phyloP scores from a whole-genome alignment of 2,888 invertebrate species.

The Thyatira batis region DNA sequence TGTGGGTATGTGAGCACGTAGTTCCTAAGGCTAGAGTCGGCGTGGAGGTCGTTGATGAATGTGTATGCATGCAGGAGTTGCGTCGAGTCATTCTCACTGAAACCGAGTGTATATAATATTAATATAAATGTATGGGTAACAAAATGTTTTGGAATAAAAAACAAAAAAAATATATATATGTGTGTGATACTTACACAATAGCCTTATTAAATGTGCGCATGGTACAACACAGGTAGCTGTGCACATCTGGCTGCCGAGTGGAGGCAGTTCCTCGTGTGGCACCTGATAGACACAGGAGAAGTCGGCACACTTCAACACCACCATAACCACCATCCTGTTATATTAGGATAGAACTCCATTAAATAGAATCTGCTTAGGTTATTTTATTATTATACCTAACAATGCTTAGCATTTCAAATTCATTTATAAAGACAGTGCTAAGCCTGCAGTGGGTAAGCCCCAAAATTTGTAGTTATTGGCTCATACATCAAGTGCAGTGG shows the following conservation, averaged over 20 bases:
- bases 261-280: conserved; percentile 61
- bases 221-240: conserved; percentile 71
- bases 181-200: conserved; percentile 46
- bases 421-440: no score
- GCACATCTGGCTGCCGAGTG: conserved; percentile 60
- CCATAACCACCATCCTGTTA: conserved; percentile 69
- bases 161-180: conserved; percentile 1
- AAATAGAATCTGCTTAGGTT: no score
- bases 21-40: conserved; percentile 53
- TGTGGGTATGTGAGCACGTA: conserved; percentile 66
- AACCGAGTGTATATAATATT: conserved; percentile 17
- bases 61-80: conserved; percentile 72
- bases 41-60: conserved; percentile 67
- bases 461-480: no score
- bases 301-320: conserved; percentile 72
- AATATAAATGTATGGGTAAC: no score
- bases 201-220: conserved; percentile 71
- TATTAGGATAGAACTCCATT: no score
- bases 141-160: not conserved
- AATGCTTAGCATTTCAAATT: no score
- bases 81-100: conserved; percentile 64
- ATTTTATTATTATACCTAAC: no score
- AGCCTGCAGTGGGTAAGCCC: no score
- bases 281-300: conserved; percentile 66
- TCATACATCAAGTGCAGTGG: no score